phyloP scores from a whole-genome alignment of 1,140 invertebrate species.

The Drosophila micromelanica region DNA sequence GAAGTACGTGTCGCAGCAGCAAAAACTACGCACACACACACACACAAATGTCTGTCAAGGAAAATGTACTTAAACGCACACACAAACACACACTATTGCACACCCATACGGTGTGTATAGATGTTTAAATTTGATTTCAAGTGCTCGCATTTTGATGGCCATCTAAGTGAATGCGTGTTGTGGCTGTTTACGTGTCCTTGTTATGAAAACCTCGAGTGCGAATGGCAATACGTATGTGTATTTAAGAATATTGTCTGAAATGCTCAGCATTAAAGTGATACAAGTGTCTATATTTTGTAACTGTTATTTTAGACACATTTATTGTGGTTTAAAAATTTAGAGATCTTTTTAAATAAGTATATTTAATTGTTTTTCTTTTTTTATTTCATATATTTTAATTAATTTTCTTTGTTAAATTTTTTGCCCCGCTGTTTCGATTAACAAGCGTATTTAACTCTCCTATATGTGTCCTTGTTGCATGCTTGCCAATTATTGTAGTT shows the following conservation, averaged over 20 bases:
- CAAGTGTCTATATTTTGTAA: background rate
- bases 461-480: constrained; percentile 2
- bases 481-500: constrained; percentile 53
- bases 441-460: background rate
- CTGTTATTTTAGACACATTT: background rate
- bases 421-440: no score
- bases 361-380: no score
- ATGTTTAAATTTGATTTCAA: constrained; percentile 82
- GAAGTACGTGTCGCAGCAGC: constrained; percentile 64
- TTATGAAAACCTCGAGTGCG: constrained; percentile 32
- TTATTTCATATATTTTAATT: no score
- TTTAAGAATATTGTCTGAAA: constrained; percentile 14
- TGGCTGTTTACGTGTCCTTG: constrained; percentile 69
- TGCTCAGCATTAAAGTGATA: constrained; percentile 4
- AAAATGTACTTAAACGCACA: constrained; percentile 11
- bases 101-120: constrained; percentile 15
- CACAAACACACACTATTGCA: background rate
- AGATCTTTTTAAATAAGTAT: no score
- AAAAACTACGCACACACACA: constrained; percentile 5
- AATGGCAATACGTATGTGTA: constrained; percentile 5
- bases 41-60: constrained; percentile 11
- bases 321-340: background rate
- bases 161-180: constrained; percentile 81
- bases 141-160: constrained; percentile 75
- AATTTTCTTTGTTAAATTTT: no score